Evolutionary conservation across 2,888 invertebrate species (phyloP).

Genomic region (Andrena camellia): DNA sequence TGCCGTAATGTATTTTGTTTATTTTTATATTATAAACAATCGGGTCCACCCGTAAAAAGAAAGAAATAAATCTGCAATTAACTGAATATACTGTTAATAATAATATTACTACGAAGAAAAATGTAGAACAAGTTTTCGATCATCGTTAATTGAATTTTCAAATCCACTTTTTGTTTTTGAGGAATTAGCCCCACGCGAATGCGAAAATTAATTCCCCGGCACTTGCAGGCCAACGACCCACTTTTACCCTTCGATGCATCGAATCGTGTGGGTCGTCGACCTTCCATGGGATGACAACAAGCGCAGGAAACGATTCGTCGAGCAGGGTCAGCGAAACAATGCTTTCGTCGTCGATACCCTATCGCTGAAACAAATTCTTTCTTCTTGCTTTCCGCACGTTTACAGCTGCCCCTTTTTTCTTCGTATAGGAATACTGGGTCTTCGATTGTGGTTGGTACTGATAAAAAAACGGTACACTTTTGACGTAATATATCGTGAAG

Average conservation of each 20-base stretch:
- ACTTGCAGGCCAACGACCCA: conserved; percentile 47
- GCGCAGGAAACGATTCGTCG: conserved; percentile 37
- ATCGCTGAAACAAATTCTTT: neutral
- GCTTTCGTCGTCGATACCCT: conserved; percentile 13
- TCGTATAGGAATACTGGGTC: neutral
- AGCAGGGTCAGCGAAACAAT: conserved; percentile 29
- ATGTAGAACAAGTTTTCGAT: too few relatives aligned
- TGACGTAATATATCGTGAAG: too few relatives aligned
- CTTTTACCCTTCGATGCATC: conserved; percentile 50
- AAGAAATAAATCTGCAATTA: too few relatives aligned
- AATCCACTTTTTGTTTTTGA: conserved; percentile 15
- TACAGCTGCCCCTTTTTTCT: neutral
- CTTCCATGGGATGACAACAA: conserved; percentile 34
- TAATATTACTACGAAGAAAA: too few relatives aligned
- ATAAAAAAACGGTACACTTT: too few relatives aligned
- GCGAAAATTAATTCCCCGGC: conserved; percentile 52
- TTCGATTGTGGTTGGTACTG: too few relatives aligned
- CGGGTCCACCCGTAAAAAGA: too few relatives aligned
- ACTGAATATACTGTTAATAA: too few relatives aligned
- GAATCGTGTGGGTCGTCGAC: conserved; percentile 39
- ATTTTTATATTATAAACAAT: too few relatives aligned
- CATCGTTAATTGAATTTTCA: neutral
- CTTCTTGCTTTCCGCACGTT: neutral
- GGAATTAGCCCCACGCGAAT: conserved; percentile 23
- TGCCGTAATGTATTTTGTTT: too few relatives aligned